These are phyloP conservation scores for Trissolcus basalis DNA, from an alignment of 1,140 invertebrate genomes.

Conservation along the genomic window DNA sequence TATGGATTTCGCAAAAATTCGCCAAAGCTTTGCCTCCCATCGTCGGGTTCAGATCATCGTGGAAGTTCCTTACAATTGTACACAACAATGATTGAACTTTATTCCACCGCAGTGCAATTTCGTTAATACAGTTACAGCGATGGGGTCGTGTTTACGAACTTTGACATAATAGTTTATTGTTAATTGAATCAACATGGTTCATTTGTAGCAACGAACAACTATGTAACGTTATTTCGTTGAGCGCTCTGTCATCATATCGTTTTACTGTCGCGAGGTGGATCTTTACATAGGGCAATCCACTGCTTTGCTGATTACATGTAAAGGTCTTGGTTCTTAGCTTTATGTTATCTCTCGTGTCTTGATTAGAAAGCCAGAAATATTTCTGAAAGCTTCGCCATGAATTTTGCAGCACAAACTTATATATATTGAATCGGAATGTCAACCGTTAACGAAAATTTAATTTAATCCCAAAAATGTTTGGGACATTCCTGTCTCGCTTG, in stretches of 20 bases:
- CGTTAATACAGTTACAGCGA: conserved; percentile 26
- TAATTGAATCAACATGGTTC: conserved; percentile 34
- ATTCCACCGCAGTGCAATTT: conserved; percentile 12
- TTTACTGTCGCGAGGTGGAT: conserved; percentile 11
- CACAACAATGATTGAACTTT: conserved; percentile 15
- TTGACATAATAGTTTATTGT: conserved; percentile 24
- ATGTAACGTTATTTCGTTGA: conserved; percentile 14
- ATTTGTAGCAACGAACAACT: conserved; percentile 21
- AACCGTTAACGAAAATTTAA: too few species aligned
- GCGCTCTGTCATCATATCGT: conserved; percentile 18
- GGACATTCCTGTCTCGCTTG: too few species aligned
- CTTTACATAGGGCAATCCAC: conserved; percentile 17
- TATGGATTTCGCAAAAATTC: too few species aligned
- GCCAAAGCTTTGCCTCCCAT: too few species aligned
- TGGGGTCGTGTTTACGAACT: conserved; percentile 24
- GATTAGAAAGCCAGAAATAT: too few species aligned
- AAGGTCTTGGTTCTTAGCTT: conserved; percentile 7
- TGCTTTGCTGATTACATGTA: conserved; percentile 12
- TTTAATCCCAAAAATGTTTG: too few species aligned
- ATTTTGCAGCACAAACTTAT: too few species aligned
- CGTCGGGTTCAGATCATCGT: too few species aligned
- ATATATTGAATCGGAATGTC: too few species aligned
- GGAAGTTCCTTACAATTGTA: background rate
- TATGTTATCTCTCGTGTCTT: background rate
- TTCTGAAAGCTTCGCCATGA: too few species aligned